Base-by-base conservation (phyloP, 2,888 invertebrate genomes). In the Drosophila incognita region DNA sequence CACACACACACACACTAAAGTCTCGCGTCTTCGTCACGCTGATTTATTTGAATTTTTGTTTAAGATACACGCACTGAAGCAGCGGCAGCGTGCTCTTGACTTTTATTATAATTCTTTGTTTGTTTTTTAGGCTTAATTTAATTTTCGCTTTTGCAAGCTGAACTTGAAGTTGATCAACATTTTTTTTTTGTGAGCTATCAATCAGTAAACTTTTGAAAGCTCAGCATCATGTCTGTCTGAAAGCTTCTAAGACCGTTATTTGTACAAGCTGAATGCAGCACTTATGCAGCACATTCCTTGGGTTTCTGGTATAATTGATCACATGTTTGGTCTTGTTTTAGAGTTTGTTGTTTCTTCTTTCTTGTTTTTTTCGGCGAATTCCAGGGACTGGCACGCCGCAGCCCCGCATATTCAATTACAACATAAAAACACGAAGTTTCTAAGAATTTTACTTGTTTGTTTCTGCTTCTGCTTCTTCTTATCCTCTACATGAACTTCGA, bases 31-130 rank as follows among this genome's bases (percentile, higher is more conserved):
- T 56, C 42, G 46, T 59, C 54, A 29, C 31, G 58, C 54, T 73
- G 81, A 78, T 86, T 85, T 78, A 85, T 82, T 63, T 49, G 59
- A 62, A 66, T 75, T 80, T 68, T 62, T 58, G 67, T 68, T 69
- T 79, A 51, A 68, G 48, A 27, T 62, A 59, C 24, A 46, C 69
- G 65, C 62, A 58, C 40, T n/a, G 7, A 38, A 18, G n/a, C 38
- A 49, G 10, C 33, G 42, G 36, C 60, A 40, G 29, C 46, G 48
- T 33, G 58, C 52, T 69, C 52, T 65, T 72, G 42, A 65, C 35
- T 60, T 67, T 70, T 56, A 18, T 51, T 42, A 57, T 31, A 46
- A 69, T 67, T 21, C 24, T 24, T 27, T 57, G 38, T 58, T 59
- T 48, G 60, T 57, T 53, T 56, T 62, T 57, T 31, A 21, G 27